These are phyloP conservation scores for Phyllotreta cruciferae DNA, from an alignment of 2,888 invertebrate genomes.

Conservation along the genomic window DNA sequence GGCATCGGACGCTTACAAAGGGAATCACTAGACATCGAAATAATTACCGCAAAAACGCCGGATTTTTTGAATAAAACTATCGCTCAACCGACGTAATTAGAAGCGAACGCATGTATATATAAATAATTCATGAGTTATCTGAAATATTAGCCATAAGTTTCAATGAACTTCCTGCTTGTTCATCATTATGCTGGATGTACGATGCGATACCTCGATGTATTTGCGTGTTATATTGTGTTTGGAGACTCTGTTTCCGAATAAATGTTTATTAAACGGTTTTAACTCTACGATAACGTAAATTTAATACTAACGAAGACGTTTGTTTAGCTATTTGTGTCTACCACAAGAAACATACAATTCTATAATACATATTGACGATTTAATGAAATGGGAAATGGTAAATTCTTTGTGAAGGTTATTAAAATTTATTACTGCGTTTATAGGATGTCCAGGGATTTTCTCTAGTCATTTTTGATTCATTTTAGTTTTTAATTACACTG, in stretches of 20 bases:
- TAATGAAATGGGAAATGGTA: no score
- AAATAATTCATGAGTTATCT: slow-evolving; percentile 36
- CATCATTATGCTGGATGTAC: slow-evolving; percentile 35
- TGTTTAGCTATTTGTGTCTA: neutral
- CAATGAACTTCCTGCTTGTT: slow-evolving; percentile 36
- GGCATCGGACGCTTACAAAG: no score
- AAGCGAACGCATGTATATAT: slow-evolving; percentile 6
- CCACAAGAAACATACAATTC: no score
- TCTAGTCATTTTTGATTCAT: no score
- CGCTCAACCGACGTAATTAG: slow-evolving; percentile 14
- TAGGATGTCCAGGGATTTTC: no score
- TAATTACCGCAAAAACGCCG: no score
- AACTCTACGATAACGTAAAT: neutral
- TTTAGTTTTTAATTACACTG: no score
- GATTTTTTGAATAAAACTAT: no score
- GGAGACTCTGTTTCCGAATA: slow-evolving; percentile 22
- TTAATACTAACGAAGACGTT: slow-evolving; percentile 6
- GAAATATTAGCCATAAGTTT: slow-evolving; percentile 33
- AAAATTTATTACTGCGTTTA: no score
- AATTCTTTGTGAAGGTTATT: no score
- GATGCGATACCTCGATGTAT: slow-evolving; percentile 28
- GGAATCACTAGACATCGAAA: no score
- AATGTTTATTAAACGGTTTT: slow-evolving; percentile 20
- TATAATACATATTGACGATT: no score
- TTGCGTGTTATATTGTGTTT: slow-evolving; percentile 26